Percentiles rank a stretch among this genome's conserved stretches.
Conservation (phyloP, 2,797 vertebrate species). For the Serranus cabrilla region DNA sequence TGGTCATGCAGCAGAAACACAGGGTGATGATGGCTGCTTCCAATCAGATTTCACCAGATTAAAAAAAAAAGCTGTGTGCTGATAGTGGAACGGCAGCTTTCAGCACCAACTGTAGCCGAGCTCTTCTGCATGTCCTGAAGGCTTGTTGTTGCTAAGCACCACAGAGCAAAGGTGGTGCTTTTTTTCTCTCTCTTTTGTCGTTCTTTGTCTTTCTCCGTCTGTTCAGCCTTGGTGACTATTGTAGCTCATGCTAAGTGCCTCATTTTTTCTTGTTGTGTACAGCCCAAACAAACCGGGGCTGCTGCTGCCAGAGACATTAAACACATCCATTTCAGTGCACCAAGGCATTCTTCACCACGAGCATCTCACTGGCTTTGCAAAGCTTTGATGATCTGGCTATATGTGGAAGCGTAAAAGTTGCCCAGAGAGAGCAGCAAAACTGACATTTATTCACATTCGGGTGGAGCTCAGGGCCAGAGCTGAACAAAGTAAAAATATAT, state of each 20-base stretch:
- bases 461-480: neutral
- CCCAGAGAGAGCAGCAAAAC: conserved; percentile 8
- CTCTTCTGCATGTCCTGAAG: conserved; percentile 7
- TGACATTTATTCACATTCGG: conserved; percentile 1
- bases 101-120: neutral
- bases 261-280: conserved; percentile 33
- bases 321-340: conserved; percentile 28
- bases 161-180: conserved; percentile 31
- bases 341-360: conserved; percentile 23
- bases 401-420: conserved; percentile 8
- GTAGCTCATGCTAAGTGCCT: conserved; percentile 40
- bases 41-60: conserved; percentile 59
- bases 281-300: conserved; percentile 24
- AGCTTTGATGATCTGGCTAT: conserved; percentile 31
- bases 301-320: conserved; percentile 30
- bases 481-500: neutral
- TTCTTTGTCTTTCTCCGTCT: conserved; percentile 26
- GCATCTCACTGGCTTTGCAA: conserved; percentile 25
- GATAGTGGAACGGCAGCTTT: conserved; percentile 47
- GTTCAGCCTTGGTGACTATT: conserved; percentile 33
- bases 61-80: conserved; percentile 16
- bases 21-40: conserved; percentile 57
- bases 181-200: neutral
- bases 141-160: conserved; percentile 42
- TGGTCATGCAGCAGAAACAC: conserved; percentile 63